These are phyloP conservation scores for Carterocephalus palaemon DNA, from an alignment of 2,888 invertebrate genomes.

Conservation along the genomic window DNA sequence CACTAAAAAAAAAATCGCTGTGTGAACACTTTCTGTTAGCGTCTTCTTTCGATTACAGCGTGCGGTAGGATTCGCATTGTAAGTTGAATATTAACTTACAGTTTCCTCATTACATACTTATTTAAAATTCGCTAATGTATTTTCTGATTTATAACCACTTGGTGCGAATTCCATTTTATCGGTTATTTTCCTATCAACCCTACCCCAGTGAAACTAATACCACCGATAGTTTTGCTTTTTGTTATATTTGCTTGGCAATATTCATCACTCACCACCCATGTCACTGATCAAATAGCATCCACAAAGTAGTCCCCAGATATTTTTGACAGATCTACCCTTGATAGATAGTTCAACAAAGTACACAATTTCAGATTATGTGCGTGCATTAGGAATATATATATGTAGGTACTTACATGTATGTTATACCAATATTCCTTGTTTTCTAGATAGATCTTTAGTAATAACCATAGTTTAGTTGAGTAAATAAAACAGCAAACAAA, in stretches of 20 bases:
- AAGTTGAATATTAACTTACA: too few relatives aligned
- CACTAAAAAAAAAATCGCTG: conserved; percentile 3
- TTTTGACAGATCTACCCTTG: conserved; percentile 68
- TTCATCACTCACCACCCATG: conserved; percentile 76
- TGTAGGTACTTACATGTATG: too few relatives aligned
- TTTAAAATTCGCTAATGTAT: conserved; percentile 13
- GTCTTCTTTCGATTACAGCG: too few relatives aligned
- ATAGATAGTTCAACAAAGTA: conserved; percentile 65
- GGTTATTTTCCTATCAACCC: conserved; percentile 35
- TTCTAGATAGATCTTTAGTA: too few relatives aligned
- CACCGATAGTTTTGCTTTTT: conserved; percentile 76
- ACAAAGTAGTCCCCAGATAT: conserved; percentile 74
- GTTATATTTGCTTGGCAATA: conserved; percentile 77
- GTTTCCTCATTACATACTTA: not conserved
- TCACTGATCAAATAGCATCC: conserved; percentile 76
- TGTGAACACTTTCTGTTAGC: conserved; percentile 9
- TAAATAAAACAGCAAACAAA: too few relatives aligned
- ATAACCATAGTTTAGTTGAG: too few relatives aligned
- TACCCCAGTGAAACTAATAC: conserved; percentile 74
- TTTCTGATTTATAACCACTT: conserved; percentile 22
- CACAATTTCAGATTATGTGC: conserved; percentile 4
- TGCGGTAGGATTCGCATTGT: too few relatives aligned
- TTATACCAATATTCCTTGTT: too few relatives aligned
- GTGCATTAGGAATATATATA: not conserved
- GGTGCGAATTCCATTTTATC: conserved; percentile 28